Conservation (phyloP, 64 coral and sea anemone species). For the Trachythela sp. region DNA sequence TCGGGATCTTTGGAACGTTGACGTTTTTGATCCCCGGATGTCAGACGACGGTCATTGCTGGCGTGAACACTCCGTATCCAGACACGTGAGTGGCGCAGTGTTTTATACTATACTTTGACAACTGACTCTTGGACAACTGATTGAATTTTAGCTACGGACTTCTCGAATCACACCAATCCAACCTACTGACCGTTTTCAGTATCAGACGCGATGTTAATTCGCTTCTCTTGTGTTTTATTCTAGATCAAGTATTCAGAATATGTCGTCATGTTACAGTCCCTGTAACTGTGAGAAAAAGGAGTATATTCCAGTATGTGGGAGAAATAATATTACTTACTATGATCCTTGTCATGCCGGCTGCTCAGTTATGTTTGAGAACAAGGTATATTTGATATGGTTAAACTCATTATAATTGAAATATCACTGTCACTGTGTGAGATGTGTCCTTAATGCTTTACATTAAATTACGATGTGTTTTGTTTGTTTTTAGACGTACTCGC, state of each 20-base stretch:
- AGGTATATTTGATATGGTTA: background rate
- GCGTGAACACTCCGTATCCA: conserved; percentile 50
- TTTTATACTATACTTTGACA: too few relatives aligned
- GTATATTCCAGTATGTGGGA: conserved; percentile 82
- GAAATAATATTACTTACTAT: conserved; percentile 79
- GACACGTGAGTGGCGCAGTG: conserved; percentile 38
- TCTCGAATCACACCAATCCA: background rate
- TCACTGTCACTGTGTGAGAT: too few relatives aligned
- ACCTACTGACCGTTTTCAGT: too few relatives aligned
- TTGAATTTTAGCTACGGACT: background rate
- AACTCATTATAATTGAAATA: background rate
- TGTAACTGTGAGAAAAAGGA: conserved; percentile 58
- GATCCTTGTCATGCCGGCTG: conserved; percentile 82
- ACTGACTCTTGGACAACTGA: background rate
- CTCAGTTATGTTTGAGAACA: conserved; percentile 20
- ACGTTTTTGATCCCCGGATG: conserved; percentile 95
- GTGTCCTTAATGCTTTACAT: background rate
- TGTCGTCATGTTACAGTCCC: conserved; percentile 61
- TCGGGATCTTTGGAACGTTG: conserved; percentile 77
- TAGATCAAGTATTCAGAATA: conserved; percentile 12
- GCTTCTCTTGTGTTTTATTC: background rate
- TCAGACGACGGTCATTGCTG: conserved; percentile 75
- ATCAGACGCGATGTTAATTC: background rate
- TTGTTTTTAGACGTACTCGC: conserved; percentile 43
- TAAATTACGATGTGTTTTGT: background rate